Evolutionary conservation across 2,888 invertebrate genomes (phyloP).

Genomic region (Trachelus troglodyta): DNA sequence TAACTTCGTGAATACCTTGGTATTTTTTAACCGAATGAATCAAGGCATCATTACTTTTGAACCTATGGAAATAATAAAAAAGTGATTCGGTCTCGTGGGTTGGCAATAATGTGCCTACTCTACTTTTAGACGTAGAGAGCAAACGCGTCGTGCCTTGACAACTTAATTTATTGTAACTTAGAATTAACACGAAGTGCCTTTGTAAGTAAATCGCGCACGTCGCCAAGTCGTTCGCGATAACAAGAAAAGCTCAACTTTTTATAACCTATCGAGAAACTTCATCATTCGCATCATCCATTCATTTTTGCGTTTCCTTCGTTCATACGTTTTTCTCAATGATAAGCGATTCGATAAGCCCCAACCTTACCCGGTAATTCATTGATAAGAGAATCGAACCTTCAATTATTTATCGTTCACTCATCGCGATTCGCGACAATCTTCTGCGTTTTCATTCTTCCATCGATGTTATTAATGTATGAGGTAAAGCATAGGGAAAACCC

Average conservation of each 20-base stretch:
- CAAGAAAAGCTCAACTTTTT: not conserved
- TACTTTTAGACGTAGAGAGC: not conserved
- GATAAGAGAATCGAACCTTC: not conserved
- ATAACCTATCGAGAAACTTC: not conserved
- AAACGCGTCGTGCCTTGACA: slow-evolving; percentile 29
- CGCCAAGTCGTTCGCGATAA: not conserved
- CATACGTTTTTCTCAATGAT: not conserved
- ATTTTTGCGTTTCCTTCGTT: not conserved
- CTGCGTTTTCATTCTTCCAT: not conserved
- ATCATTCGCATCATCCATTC: not conserved
- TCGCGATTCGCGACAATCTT: not conserved
- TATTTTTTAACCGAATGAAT: not conserved
- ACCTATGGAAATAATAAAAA: not conserved
- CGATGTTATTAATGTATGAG: not conserved
- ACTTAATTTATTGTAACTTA: slow-evolving; percentile 44
- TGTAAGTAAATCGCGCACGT: not conserved
- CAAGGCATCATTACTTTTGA: not conserved
- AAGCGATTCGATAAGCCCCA: not conserved
- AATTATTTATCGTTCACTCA: not conserved
- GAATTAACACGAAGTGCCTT: slow-evolving; percentile 9
- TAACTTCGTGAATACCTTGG: not conserved
- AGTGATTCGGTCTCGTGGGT: not conserved
- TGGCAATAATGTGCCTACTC: not conserved
- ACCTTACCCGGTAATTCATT: not conserved
- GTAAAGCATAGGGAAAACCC: not conserved